Percentiles rank a stretch among this genome's conserved stretches.
These are phyloP conservation scores for Phrynosoma platyrhinos DNA, from an alignment of 2,113 vertebrate species.

Conservation along the genomic window DNA sequence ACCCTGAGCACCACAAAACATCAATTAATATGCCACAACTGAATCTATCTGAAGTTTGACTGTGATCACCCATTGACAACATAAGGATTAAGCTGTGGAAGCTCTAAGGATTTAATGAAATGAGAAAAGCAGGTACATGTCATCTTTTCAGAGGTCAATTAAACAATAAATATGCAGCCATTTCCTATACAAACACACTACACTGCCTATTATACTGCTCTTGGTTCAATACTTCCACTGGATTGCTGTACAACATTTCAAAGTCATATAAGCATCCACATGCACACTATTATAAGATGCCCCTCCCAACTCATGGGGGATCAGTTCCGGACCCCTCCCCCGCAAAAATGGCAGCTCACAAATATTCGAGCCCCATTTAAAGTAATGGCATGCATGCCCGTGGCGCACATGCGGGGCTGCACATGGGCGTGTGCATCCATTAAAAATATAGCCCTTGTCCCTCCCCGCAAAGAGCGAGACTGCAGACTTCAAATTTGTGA, in stretches of 20 bases:
- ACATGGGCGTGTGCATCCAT: too few species aligned
- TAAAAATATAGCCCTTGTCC: too few species aligned
- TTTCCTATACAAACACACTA: neutral
- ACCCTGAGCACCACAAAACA: neutral
- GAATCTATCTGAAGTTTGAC: neutral
- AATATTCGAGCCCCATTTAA: too few species aligned
- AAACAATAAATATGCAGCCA: neutral
- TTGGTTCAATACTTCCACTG: neutral
- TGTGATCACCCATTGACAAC: too few species aligned
- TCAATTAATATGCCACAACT: neutral
- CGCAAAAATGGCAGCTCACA: too few species aligned
- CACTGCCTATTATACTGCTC: neutral
- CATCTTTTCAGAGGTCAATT: neutral
- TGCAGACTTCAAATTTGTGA: too few species aligned
- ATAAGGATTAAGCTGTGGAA: neutral
- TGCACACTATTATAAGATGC: neutral
- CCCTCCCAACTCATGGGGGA: too few species aligned
- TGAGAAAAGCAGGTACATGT: neutral
- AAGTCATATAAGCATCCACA: neutral
- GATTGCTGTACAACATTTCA: neutral
- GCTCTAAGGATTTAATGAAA: neutral
- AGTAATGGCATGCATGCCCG: too few species aligned
- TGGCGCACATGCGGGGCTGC: too few species aligned
- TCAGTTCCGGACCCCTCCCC: too few species aligned
- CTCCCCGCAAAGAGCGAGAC: too few species aligned